phyloP scores from a whole-genome alignment of 1,140 invertebrate species.

The Sycophila sp. region DNA sequence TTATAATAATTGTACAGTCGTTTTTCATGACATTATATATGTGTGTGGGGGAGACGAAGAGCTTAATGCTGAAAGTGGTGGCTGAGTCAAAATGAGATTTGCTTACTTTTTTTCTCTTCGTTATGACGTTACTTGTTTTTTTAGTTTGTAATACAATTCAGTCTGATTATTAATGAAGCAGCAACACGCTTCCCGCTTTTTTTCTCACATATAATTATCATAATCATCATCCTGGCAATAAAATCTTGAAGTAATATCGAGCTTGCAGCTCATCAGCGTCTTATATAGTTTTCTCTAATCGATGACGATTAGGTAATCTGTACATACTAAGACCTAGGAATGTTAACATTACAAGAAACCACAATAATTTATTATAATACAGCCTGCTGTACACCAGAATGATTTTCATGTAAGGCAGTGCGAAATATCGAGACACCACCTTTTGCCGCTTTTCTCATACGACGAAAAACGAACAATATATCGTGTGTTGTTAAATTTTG shows the following conservation, averaged over 20 bases:
- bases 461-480: conserved; percentile 15
- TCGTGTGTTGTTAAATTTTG: conserved; percentile 34
- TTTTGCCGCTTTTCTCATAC: conserved; percentile 16
- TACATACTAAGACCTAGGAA: conserved; percentile 65
- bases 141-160: conserved; percentile 37
- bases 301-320: conserved; percentile 58
- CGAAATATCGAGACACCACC: conserved; percentile 50
- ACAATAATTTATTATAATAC: conserved; percentile 67
- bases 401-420: conserved; percentile 57
- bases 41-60: conserved; percentile 52
- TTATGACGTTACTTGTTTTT: conserved; percentile 13
- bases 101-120: conserved; percentile 29
- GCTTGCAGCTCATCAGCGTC: conserved; percentile 28
- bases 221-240: conserved; percentile 40
- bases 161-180: conserved; percentile 48
- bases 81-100: conserved; percentile 32
- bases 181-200: conserved; percentile 29
- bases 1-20: conserved; percentile 42
- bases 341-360: conserved; percentile 66
- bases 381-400: conserved; percentile 65
- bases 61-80: conserved; percentile 42
- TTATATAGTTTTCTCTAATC: conserved; percentile 52
- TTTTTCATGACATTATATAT: conserved; percentile 50
- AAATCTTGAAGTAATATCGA: conserved; percentile 39
- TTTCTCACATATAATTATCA: conserved; percentile 30